phyloP scores from a whole-genome alignment of 2,113 vertebrate species.

The Desmodus rotundus region DNA sequence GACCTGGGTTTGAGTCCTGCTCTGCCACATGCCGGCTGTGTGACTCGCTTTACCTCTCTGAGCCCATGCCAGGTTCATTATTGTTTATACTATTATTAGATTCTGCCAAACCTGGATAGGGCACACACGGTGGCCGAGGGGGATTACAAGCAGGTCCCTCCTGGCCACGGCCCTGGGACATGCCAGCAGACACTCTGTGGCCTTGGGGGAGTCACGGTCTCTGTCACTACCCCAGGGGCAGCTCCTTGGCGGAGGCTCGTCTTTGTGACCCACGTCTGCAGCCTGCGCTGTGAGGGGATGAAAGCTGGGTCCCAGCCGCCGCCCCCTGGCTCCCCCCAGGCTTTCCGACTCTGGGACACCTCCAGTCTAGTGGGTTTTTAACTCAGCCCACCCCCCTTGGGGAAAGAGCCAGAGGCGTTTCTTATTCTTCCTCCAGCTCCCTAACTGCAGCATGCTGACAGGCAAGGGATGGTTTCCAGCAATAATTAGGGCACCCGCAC shows the following conservation, averaged over 20 bases:
- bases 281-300: neutral
- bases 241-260: neutral
- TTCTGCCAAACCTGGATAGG: neutral
- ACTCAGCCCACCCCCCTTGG: neutral
- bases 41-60: neutral
- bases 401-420: neutral
- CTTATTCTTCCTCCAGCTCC: neutral
- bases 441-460: neutral
- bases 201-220: neutral
- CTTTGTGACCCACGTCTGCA: neutral
- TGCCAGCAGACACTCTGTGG: neutral
- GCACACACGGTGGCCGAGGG: accelerated
- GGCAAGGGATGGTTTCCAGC: neutral
- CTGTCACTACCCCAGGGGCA: neutral
- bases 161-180: neutral
- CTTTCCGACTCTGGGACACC: accelerated
- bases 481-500: neutral
- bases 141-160: neutral
- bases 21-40: neutral
- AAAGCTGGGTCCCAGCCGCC: accelerated
- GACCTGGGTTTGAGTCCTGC: neutral
- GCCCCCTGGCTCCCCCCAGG: neutral
- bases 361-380: neutral
- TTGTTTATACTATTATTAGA: neutral
- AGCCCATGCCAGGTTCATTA: neutral